Conservation (phyloP, 2,113 vertebrate species). For the Eptesicus fuscus region DNA sequence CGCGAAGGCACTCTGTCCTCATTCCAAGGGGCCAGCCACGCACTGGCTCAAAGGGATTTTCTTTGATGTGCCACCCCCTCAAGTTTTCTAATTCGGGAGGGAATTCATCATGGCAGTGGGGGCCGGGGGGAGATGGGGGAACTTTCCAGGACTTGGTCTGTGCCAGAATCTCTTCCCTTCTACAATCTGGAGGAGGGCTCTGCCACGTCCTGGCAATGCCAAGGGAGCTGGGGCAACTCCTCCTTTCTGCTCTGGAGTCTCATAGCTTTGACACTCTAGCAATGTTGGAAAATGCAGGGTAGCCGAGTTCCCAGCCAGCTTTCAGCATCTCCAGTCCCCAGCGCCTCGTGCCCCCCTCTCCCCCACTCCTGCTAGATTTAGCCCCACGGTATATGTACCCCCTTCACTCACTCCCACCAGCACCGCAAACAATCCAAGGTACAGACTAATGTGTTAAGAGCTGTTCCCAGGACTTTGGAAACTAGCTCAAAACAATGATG, state of each 20-base stretch:
- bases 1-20: neutral
- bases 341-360: neutral
- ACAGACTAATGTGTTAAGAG: neutral
- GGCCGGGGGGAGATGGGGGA: neutral
- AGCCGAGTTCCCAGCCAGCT: neutral
- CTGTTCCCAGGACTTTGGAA: constrained; percentile 18
- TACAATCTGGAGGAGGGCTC: neutral
- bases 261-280: neutral
- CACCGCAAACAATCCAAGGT: neutral
- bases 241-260: neutral
- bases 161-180: neutral
- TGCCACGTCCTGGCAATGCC: neutral
- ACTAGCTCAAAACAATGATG: neutral
- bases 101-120: neutral
- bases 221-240: neutral
- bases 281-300: neutral
- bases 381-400: neutral
- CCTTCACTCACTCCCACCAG: neutral
- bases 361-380: neutral
- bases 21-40: neutral
- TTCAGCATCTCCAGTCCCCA: neutral
- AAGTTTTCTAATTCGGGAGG: neutral
- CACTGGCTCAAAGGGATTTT: neutral
- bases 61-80: neutral
- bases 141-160: neutral